Percentiles rank a stretch among this genome's conserved stretches.
phyloP scores from a whole-genome alignment of 1,140 invertebrate genomes.

The Pantala flavescens region DNA sequence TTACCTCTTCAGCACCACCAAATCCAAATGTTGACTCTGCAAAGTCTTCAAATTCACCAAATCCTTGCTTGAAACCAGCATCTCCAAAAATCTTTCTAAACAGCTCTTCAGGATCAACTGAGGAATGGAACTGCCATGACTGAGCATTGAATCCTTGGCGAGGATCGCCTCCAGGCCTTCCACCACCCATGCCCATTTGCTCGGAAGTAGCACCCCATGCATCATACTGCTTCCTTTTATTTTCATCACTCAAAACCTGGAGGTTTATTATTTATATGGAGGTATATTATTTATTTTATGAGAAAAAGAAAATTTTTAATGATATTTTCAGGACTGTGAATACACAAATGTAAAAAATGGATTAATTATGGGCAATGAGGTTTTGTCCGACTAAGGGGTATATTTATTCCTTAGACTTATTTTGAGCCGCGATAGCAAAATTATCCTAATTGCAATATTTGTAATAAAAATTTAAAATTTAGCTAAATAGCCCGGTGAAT shows the following conservation, averaged over 20 bases:
- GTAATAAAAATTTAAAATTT: too few species aligned
- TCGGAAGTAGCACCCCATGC: slow-evolving; percentile 81
- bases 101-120: slow-evolving; percentile 89
- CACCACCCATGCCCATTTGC: slow-evolving; percentile 62
- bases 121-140: slow-evolving; percentile 74
- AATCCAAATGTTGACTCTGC: slow-evolving; percentile 79
- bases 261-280: slow-evolving; percentile 24
- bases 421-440: too few species aligned
- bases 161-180: slow-evolving; percentile 31
- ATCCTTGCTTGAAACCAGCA: slow-evolving; percentile 51
- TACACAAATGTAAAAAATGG: too few species aligned
- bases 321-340: background rate
- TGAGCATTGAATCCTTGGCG: slow-evolving; percentile 36
- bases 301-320: background rate
- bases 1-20: slow-evolving; percentile 80
- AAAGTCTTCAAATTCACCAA: slow-evolving; percentile 63
- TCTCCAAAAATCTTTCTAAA: slow-evolving; percentile 86
- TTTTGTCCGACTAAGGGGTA: too few species aligned
- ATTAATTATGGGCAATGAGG: too few species aligned
- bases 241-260: slow-evolving; percentile 81
- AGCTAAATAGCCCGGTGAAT: too few species aligned
- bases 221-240: slow-evolving; percentile 87
- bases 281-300: slow-evolving; percentile 12
- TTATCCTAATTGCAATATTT: too few species aligned
- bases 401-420: too few species aligned